Conservation (phyloP, 2,113 vertebrate genomes). For the Pogonocichla stellata region DNA sequence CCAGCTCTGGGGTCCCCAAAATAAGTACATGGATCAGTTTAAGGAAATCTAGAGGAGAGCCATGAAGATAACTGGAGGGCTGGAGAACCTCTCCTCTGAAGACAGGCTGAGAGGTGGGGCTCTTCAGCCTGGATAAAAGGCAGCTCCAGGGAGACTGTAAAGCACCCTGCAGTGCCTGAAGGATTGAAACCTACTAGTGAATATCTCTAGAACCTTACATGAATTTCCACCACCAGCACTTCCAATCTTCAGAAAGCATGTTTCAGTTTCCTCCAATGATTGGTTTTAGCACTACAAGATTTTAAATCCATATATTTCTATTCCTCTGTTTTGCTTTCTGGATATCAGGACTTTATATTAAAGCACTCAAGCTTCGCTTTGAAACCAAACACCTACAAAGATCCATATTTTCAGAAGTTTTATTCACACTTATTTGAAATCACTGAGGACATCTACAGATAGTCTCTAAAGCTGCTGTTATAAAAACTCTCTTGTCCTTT, state of each 20-base stretch:
- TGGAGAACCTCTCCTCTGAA: neutral
- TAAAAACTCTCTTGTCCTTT: neutral
- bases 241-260: neutral
- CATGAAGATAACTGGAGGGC: neutral
- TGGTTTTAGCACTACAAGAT: neutral
- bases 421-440: neutral
- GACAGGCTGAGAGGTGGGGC: neutral
- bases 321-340: neutral
- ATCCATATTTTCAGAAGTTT: neutral
- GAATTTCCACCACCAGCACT: neutral
- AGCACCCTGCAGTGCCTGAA: neutral
- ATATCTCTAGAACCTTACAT: neutral
- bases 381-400: neutral
- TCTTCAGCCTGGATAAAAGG: neutral
- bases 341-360: neutral
- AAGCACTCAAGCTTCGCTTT: neutral
- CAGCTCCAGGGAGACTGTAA: neutral
- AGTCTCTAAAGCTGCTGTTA: neutral
- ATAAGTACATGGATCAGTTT: neutral
- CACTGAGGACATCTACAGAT: slow-evolving; percentile 29
- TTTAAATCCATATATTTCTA: neutral
- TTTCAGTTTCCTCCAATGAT: neutral
- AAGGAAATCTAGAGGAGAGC: neutral
- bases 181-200: neutral
- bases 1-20: neutral